phyloP scores from a whole-genome alignment of 2,888 invertebrate species.

The Xestia sexstrigata region DNA sequence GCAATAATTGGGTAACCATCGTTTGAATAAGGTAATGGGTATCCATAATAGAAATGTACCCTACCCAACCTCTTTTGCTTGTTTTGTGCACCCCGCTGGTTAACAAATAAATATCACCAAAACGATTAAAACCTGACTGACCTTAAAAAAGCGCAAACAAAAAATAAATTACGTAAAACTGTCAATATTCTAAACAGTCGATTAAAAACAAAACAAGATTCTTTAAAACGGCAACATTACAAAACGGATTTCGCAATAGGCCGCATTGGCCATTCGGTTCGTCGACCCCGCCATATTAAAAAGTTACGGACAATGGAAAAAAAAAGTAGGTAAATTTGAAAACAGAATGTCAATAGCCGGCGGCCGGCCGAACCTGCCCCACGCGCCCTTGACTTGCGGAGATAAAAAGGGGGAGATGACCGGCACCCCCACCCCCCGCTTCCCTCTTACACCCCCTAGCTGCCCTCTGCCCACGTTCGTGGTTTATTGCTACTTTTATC shows the following conservation, averaged over 20 bases:
- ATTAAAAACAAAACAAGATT: constrained; percentile 70
- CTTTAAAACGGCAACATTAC: constrained; percentile 69
- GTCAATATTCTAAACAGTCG: constrained; percentile 55
- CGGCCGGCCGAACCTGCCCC: constrained; percentile 90
- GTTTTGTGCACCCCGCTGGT: neutral
- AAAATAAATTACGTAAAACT: constrained; percentile 58
- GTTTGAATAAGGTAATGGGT: neutral
- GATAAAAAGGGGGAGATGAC: constrained; percentile 90
- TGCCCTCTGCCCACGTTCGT: constrained; percentile 81
- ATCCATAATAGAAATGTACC: neutral
- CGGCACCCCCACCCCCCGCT: constrained; percentile 76
- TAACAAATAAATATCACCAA: constrained; percentile 15
- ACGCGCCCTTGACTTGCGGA: constrained; percentile 90
- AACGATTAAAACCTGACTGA: constrained; percentile 15
- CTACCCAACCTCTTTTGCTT: neutral
- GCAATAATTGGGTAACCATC: neutral
- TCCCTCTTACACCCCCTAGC: constrained; percentile 62
- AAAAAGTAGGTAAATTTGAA: constrained; percentile 89
- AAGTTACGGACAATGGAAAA: constrained; percentile 89
- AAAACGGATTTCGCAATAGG: constrained; percentile 77
- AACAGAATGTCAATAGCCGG: constrained; percentile 90
- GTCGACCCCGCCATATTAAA: constrained; percentile 87
- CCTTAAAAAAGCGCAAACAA: constrained; percentile 45
- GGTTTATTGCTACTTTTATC: constrained; percentile 85
- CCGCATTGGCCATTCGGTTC: constrained; percentile 83